Percentiles rank a stretch among this genome's conserved stretches.
Conservation (phyloP, 2,797 vertebrate species). For the Lutra lutra region DNA sequence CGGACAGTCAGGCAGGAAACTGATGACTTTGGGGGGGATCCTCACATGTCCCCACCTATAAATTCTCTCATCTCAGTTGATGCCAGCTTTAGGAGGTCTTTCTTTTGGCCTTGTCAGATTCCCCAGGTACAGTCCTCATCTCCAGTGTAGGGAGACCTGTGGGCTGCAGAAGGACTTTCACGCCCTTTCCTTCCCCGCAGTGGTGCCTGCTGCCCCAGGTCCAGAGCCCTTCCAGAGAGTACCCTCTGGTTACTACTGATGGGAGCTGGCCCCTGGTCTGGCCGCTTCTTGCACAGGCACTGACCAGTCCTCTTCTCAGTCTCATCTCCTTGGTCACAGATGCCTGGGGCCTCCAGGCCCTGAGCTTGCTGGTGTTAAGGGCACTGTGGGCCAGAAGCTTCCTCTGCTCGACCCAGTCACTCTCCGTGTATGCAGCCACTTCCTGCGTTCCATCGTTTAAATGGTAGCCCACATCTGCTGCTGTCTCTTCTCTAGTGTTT, state of each 20-base stretch:
- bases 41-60: background rate
- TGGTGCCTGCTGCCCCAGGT: background rate
- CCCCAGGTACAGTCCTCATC: background rate
- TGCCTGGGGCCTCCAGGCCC: background rate
- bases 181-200: accelerated
- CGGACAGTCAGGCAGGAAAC: background rate
- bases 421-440: background rate
- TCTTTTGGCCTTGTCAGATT: background rate
- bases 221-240: background rate
- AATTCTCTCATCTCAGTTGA: background rate
- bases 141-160: background rate
- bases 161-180: background rate
- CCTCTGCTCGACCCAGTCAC: accelerated
- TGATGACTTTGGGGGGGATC: background rate
- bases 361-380: background rate
- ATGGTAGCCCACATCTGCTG: background rate
- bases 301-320: background rate
- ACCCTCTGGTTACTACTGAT: background rate
- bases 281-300: background rate
- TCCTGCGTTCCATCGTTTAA: background rate
- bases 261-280: background rate
- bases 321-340: background rate
- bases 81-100: background rate
- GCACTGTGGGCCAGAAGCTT: background rate
- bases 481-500: background rate